Base-by-base conservation (phyloP, 2,797 vertebrate genomes). In the Poeciliopsis gracilis region DNA sequence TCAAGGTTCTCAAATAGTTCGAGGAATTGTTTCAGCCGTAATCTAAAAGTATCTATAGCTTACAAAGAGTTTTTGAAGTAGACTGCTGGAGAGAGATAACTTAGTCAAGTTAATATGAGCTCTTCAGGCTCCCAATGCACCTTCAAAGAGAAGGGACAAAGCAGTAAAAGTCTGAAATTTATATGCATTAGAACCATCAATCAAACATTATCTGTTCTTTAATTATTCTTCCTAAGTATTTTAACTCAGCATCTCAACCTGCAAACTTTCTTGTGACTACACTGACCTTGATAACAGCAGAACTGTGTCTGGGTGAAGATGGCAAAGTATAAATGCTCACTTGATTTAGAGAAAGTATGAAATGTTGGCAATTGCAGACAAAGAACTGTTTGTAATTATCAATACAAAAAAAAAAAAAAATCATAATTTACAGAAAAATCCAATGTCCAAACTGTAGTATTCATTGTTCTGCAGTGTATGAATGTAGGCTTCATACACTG, bases 401-500 rank as follows among this genome's bases (percentile, higher is more conserved):
- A 57, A 20, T 33, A 55, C 30, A 36, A 36, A 36, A 36, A n/a
- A n/a, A n/a, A n/a, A 30, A 33, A 67, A 74, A 15, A 76, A 33
- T 70, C 15, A 33, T 5, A 8, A 72, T 63, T 78, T 16, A 23
- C 2, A 8, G 46, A 23, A 23, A 74, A 51, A 59, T 8, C n/a
- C 1, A 1, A 33, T 25, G 12, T 63, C 33, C 49, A 8, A 2
- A 33, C 38, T 15, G 36, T 33, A 18, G 15, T 41, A 41, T 77
- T 77, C 25, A 76, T 12, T 25, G 6, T 53, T 43, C 16, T 61
- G 36, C 36, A 36, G 36, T 36, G 36, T 5, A 36, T 36, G 18
- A 76, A 77, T 63, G 55, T 73, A 23, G 20, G 72, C 67, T 77
- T 59, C 20, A 51, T 23, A 78, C 76, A 72, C 53, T 73, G 47